Evolutionary conservation across 2,113 vertebrate genomes (phyloP), one percentile per base, ranked within the genome.

Genomic region (Dicaeum eximium): DNA sequence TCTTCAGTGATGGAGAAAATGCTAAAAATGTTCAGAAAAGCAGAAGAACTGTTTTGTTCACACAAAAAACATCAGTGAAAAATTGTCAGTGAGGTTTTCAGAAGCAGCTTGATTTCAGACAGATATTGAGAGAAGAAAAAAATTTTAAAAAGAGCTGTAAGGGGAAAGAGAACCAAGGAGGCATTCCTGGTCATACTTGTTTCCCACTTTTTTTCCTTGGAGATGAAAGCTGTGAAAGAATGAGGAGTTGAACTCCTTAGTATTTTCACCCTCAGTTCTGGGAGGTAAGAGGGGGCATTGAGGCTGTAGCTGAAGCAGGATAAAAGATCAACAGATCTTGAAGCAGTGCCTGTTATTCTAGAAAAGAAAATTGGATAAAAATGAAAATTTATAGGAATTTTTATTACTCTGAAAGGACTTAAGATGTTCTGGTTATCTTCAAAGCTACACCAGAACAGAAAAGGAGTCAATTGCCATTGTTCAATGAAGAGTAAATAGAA

Each of bases 91-190:
- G 30, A 64, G 19, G 22, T 22, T 62, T 84, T 64, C 69, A 71
- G 56, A 91, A 82, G 42, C 10, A 77, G 5, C 3, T 65, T 89
- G 50, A 79, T 72, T 82, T 16, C 57, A 72, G n/a, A 11, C 5
- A 54, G 33, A 47, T 30, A 48, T 0, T 42, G 62, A 72, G 21
- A 61, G 6, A 10, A 66, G 33, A 8, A 8, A 38, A n/a, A 28
- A 4, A 4, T 0, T 1, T 18, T 22, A 1, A 13, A 65, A 60
- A 31, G 7, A 51, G 0, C 13, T 47, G 27, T 92, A 80, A 51
- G 13, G 30, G 10, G 12, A 42, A 75, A 82, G 13, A 89, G 17
- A 89, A 87, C 3, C 24, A 75, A 80, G 44, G 64, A 71, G 15
- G 3, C 24, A 77, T 72, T 83, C 50, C 20, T 88, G 23, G 21